Base-by-base conservation (phyloP, 2,888 invertebrate genomes). In the Dermolepida albohirtum region DNA sequence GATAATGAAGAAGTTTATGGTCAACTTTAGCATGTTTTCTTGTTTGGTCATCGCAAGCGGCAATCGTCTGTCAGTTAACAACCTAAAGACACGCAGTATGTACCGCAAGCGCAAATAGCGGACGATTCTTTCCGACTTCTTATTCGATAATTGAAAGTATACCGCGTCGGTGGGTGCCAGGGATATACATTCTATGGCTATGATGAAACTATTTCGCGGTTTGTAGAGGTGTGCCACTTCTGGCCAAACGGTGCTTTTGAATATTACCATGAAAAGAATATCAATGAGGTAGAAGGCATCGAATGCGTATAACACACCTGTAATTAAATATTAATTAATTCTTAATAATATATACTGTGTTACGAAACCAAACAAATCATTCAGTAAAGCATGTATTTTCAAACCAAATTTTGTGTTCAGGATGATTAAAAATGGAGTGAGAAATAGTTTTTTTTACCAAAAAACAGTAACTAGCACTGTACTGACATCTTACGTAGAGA, bases 261-360 rank as follows among this genome's bases (percentile, higher is more conserved):
- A 72, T 4, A 59, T 49, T 27, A 70, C 59, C 64, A 67, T 71
- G 22, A 72, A 70, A 8, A 72, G 14, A 11, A 71, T 57, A 54
- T 75, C 75, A 5, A 71, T 39, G 17, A 65, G 39, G 2, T 73
- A 73, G 12, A 75, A 55, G 1, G 69, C 41, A 17, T 74, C 74
- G 12, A 73, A 62, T 1, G 68, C 55, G 59, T 71, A 74, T 10
- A 73, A 52, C 11, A 70, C 27, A 29, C 63, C 72, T 72, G 47
- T n/a, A 68, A 71, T 22, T 22, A 22, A 22, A 22, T 22, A 22
- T 22, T 22, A 22, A 22, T 22, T 22, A 22, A 22, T 22, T 22
- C n/a, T n/a, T n/a, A n/a, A n/a, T n/a, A n/a, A 57, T n/a, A 52
- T 52, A 34, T 27, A 16, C 16, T 12, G 51, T 27, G 17, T 44